Conservation (phyloP, 2,113 vertebrate species). For the Oreotragus oreotragus region DNA sequence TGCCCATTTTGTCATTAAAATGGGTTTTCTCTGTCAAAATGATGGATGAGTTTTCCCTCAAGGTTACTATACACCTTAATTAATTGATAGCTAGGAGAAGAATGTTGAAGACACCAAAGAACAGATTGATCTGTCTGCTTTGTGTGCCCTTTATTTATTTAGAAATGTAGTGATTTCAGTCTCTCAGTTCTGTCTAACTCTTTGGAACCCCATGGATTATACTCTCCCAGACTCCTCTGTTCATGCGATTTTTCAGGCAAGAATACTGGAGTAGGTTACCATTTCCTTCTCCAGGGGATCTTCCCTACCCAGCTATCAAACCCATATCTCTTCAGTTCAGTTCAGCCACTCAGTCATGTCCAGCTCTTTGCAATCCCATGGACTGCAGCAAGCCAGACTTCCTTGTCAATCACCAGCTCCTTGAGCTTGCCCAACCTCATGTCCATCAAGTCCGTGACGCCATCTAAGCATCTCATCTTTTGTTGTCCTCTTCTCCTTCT, state of each 20-base stretch:
- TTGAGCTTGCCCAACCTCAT: neutral
- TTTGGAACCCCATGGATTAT: neutral
- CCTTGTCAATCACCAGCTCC: neutral
- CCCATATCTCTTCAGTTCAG: neutral
- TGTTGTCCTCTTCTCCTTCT: neutral
- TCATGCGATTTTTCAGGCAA: neutral
- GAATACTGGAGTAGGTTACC: neutral
- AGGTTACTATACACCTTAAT: neutral
- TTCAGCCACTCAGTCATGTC: neutral
- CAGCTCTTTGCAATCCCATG: neutral
- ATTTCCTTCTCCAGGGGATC: neutral
- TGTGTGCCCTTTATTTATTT: neutral
- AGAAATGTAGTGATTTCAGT: neutral
- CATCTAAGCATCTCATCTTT: neutral
- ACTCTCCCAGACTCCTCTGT: neutral
- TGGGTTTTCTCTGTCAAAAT: neutral
- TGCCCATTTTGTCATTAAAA: neutral
- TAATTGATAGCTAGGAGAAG: neutral
- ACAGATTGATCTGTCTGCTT: neutral
- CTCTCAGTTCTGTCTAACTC: neutral
- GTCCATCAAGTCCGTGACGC: fast-evolving
- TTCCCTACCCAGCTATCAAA: neutral
- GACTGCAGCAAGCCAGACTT: neutral
- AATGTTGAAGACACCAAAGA: neutral
- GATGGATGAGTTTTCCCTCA: neutral